Percentiles rank a stretch among this genome's conserved stretches.
These are phyloP conservation scores for Eueides isabella DNA, from an alignment of 1,140 invertebrate species.

Conservation along the genomic window DNA sequence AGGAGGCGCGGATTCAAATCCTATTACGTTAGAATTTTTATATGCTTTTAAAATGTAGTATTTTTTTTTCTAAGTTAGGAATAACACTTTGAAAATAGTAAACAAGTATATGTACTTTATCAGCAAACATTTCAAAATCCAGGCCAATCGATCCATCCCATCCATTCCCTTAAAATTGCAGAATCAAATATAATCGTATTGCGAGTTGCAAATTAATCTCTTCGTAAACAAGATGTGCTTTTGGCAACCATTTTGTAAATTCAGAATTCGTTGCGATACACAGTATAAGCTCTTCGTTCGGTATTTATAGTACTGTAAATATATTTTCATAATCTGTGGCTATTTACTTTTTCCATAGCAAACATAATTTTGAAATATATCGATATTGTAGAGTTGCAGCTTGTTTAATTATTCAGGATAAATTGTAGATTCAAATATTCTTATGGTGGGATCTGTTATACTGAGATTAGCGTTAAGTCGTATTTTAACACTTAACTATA, in stretches of 20 bases:
- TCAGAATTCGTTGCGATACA: neutral
- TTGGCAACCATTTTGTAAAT: conserved; percentile 8
- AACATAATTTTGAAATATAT: neutral
- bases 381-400: neutral
- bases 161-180: neutral
- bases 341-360: neutral
- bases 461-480: no score
- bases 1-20: no score
- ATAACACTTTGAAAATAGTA: no score
- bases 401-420: no score
- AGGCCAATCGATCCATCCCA: no score
- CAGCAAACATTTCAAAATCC: neutral
- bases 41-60: no score
- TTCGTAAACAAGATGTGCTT: neutral
- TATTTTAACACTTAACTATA: no score
- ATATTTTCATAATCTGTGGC: neutral
- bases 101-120: neutral
- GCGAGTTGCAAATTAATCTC: conserved; percentile 2
- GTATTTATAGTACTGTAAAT: neutral
- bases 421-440: no score
- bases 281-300: neutral
- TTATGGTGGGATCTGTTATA: no score
- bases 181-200: neutral
- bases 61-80: no score
- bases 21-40: no score